Evolutionary conservation across 2,888 invertebrate species (phyloP).

Genomic region (Cepaea hortensis): DNA sequence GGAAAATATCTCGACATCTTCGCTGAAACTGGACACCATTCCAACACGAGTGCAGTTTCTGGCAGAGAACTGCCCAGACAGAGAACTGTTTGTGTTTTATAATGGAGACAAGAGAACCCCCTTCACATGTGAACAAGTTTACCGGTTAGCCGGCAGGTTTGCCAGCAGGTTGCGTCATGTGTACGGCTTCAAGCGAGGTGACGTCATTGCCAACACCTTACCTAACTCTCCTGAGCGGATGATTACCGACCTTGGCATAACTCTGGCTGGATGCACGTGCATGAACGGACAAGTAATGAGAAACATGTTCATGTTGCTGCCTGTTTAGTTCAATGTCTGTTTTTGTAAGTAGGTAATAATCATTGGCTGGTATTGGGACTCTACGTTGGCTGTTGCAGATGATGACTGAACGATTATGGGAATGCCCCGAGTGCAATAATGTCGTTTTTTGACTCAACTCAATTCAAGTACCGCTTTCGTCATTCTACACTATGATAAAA

Average conservation of each 20-base stretch:
- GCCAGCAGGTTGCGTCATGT: constrained; percentile 22
- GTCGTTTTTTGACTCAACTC: too few species aligned
- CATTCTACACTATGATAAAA: too few species aligned
- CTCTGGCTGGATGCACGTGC: not conserved
- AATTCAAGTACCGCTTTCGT: too few species aligned
- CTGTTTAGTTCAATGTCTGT: too few species aligned
- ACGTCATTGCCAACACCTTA: constrained; percentile 33
- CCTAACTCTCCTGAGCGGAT: constrained; percentile 15
- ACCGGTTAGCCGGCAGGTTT: not conserved
- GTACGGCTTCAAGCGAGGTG: constrained; percentile 11
- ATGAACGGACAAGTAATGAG: too few species aligned
- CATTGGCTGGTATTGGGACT: too few species aligned
- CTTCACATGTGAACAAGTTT: constrained; percentile 1
- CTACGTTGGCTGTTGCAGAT: too few species aligned
- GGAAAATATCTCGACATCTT: too few species aligned
- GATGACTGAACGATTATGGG: too few species aligned
- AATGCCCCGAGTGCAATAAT: too few species aligned
- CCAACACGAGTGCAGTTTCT: constrained; percentile 16
- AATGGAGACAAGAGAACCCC: not conserved
- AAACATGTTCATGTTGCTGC: too few species aligned
- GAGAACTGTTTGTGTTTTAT: constrained; percentile 31
- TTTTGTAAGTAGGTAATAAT: too few species aligned
- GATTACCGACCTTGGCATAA: constrained; percentile 6
- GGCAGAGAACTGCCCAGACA: constrained; percentile 10
- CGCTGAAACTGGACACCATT: not conserved